Conservation (phyloP, 2,113 vertebrate genomes). For the Loxodonta africana region DNA sequence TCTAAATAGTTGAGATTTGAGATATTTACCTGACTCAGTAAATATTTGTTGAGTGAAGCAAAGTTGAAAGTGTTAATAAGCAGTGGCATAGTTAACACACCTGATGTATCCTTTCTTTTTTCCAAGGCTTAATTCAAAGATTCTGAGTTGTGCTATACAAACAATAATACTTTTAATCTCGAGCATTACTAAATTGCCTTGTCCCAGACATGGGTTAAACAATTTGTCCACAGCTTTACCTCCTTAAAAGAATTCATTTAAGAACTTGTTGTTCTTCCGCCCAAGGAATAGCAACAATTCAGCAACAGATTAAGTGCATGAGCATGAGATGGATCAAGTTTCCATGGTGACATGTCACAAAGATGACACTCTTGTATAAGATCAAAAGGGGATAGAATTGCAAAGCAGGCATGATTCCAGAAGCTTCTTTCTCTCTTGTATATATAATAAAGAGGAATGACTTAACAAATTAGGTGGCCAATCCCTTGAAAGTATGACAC, state of each 20-base stretch:
- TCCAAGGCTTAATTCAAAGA: constrained; percentile 38
- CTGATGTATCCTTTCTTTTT: not conserved
- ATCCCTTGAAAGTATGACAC: not conserved
- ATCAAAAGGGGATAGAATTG: constrained; percentile 57
- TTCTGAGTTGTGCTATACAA: not conserved
- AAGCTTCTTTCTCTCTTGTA: constrained; percentile 29
- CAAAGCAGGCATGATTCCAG: not conserved
- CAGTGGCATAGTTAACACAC: not conserved
- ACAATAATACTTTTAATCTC: not conserved
- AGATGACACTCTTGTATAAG: constrained; percentile 27
- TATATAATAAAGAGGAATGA: not conserved
- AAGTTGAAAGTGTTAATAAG: not conserved
- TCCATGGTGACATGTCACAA: not conserved
- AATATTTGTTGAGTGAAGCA: constrained; percentile 48
- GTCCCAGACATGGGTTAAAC: not conserved
- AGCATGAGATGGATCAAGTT: not conserved
- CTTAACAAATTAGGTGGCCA: not conserved
- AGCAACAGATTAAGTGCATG: constrained; percentile 29
- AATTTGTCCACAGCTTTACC: not conserved
- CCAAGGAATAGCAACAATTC: constrained; percentile 33
- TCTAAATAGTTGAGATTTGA: not conserved
- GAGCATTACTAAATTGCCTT: not conserved
- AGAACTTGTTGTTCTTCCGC: constrained; percentile 11
- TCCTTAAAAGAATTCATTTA: constrained; percentile 47
- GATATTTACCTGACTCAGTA: constrained; percentile 22